Evolutionary conservation across 2,797 vertebrate genomes (phyloP).

Genomic region (Crenuchus spilurus): DNA sequence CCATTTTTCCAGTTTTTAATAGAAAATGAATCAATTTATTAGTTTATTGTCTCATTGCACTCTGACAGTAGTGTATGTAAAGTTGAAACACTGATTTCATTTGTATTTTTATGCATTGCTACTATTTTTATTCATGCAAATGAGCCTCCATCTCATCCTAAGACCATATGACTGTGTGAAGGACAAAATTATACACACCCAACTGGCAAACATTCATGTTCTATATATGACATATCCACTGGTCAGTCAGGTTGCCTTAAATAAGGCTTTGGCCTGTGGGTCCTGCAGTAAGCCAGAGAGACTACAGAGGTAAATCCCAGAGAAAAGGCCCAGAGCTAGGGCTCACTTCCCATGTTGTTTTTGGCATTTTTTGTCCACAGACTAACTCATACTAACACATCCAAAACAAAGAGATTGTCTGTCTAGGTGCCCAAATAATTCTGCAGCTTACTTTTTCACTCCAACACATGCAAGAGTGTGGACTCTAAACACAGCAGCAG

Average conservation of each 20-base stretch:
- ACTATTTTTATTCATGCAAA: background rate
- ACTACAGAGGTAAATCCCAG: constrained; percentile 60
- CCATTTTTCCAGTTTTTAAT: no score
- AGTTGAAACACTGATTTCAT: background rate
- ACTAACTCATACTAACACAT: constrained; percentile 70
- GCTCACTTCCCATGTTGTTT: constrained; percentile 74
- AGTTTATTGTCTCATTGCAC: no score
- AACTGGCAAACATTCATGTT: constrained; percentile 6
- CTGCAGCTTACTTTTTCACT: constrained; percentile 38
- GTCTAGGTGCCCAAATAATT: constrained; percentile 74
- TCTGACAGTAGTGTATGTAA: background rate
- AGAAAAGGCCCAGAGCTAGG: constrained; percentile 64
- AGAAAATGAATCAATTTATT: no score
- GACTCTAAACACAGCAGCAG: background rate
- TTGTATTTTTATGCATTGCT: background rate
- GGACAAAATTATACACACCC: background rate
- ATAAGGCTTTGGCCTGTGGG: constrained; percentile 31
- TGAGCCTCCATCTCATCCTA: constrained; percentile 1
- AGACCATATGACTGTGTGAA: background rate
- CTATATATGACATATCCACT: constrained; percentile 51
- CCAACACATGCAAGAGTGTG: constrained; percentile 62
- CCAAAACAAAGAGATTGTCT: constrained; percentile 82
- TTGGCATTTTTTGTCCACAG: constrained; percentile 69
- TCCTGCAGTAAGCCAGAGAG: constrained; percentile 61
- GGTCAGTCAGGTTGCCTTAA: constrained; percentile 38